Evolutionary conservation across 2,888 invertebrate genomes (phyloP), one percentile per base, ranked within the genome.

Genomic region (Protophormia terraenovae): DNA sequence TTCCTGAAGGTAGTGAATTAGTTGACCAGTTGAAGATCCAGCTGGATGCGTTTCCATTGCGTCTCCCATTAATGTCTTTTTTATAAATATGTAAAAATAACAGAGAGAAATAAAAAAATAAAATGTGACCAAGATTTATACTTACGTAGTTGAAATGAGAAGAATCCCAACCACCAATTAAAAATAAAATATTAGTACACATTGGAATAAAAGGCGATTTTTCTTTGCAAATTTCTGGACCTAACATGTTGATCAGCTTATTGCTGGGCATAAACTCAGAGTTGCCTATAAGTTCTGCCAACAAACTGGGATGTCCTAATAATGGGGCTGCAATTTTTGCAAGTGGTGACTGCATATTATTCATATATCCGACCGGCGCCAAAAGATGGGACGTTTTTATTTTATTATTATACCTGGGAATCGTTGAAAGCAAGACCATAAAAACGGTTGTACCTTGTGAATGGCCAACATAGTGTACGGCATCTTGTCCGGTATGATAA

Each of bases 221-320:
- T 79, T 83, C 86, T 0, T 75, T 76, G 87, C 95, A 95, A 0
- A 0, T 62, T 0, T 91, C 69, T 78, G 93, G 89, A 0, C 93
- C 94, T 10, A 94, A 91, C 0, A 92, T 90, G 0, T 91, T 91
- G 87, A 93, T 89, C 2, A 95, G 90, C 0, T 89, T 47, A 50
- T 77, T 60, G 32, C 47, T 58, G 1, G 32, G 58, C n/a, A 47
- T 24, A 50, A 69, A 67, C 24, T 58, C 55, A 1, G 24, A 8
- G 16, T 7, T 32, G 16, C 77, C 75, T 5, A 77, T 24, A 14
- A 77, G 22, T 3, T 58, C 22, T 22, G 29, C 47, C 50, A 84
- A 7, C 1, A 73, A 1, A 12, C 67, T 72, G 1, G 86, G 86
- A 2, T 32, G 41, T 8, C 86, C 76, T 8, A 85, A 24, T 22